Base-by-base conservation (phyloP, 1,140 invertebrate genomes). In the Drosophila grimshawi region DNA sequence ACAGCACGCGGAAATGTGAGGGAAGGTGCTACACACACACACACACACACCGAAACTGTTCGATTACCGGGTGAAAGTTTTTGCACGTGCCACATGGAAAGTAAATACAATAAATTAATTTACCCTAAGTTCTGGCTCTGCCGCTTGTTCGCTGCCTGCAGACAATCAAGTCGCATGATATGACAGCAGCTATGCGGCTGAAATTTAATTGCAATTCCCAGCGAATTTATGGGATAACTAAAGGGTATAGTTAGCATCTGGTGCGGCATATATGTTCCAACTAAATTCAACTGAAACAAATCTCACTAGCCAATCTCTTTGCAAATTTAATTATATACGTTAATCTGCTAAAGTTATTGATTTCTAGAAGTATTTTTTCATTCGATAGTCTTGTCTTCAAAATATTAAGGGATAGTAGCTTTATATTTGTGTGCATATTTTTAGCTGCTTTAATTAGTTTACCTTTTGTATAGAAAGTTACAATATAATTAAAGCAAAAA, bases 91-190 rank as follows among this genome's bases (percentile, higher is more conserved):
- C 66, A 63, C 37, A 27, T 19, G 57, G 37, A 74, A 74, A 69
- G 71, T 69, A 73, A 73, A 73, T 73, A 73, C 55, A 73, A 73
- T 68, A 61, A 73, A 73, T 73, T 73, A 73, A 73, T 73, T 68
- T 65, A 73, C 68, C 70, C 61, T 32, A 61, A 67, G 46, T 72
- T 68, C 35, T 52, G 53, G 37, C 11, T 45, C 11, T 39, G 7
- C 30, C 5, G n/a, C 33, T 10, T 27, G 4, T 5, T 1, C 7
- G 4, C 11, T 6, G 5, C 4, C 3, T 35, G 29, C 51, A 64
- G 45, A 65, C 63, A 72, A 72, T 66, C 46, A 65, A 65, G 52
- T 53, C 8, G 11, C 52, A 56, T 37, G 43, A 49, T 49, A 49
- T 66, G 43, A 57, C 55, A 49, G 35, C 27, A 27, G 39, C 39